Evolutionary conservation across 2,888 invertebrate species (phyloP).

Genomic region (Zootermopsis nevadensis): DNA sequence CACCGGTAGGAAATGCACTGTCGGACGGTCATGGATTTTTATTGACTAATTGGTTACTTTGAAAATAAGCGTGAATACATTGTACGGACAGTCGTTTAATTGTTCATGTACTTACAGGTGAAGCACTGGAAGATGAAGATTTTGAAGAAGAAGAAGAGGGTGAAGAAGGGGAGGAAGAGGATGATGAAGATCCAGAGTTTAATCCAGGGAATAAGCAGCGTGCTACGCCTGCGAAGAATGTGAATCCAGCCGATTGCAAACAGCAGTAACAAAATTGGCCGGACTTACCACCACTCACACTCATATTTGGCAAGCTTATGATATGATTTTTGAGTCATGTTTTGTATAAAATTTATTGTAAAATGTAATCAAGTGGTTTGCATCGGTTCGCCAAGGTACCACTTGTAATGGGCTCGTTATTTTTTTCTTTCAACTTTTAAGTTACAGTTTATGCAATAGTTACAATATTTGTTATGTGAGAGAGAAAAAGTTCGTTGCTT

Average conservation of each 20-base stretch:
- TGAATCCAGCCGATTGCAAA: slow-evolving; percentile 75
- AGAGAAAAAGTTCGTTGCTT: slow-evolving; percentile 39
- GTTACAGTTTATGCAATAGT: slow-evolving; percentile 38
- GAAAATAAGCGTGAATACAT: too few species aligned
- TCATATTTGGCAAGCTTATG: slow-evolving; percentile 30
- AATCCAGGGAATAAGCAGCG: slow-evolving; percentile 55
- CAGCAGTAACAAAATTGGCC: slow-evolving; percentile 71
- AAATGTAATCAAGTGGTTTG: background rate
- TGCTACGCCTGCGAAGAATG: slow-evolving; percentile 40
- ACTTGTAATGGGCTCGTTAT: slow-evolving; percentile 25
- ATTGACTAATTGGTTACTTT: too few species aligned
- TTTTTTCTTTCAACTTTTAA: slow-evolving; percentile 37
- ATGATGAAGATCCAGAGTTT: slow-evolving; percentile 73
- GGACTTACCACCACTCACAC: slow-evolving; percentile 39
- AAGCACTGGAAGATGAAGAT: slow-evolving; percentile 76
- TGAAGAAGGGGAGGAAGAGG: slow-evolving; percentile 63
- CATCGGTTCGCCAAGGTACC: slow-evolving; percentile 18
- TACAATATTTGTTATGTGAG: slow-evolving; percentile 41
- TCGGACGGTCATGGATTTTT: background rate
- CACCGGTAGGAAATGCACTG: slow-evolving; percentile 80
- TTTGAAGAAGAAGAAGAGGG: slow-evolving; percentile 59
- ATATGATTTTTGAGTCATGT: slow-evolving; percentile 23
- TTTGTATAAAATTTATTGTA: slow-evolving; percentile 41
- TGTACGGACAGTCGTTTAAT: too few species aligned
- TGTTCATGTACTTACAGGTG: slow-evolving; percentile 60